These are phyloP conservation scores for Cryptotermes secundus DNA, from an alignment of 1,140 invertebrate genomes.

Conservation along the genomic window DNA sequence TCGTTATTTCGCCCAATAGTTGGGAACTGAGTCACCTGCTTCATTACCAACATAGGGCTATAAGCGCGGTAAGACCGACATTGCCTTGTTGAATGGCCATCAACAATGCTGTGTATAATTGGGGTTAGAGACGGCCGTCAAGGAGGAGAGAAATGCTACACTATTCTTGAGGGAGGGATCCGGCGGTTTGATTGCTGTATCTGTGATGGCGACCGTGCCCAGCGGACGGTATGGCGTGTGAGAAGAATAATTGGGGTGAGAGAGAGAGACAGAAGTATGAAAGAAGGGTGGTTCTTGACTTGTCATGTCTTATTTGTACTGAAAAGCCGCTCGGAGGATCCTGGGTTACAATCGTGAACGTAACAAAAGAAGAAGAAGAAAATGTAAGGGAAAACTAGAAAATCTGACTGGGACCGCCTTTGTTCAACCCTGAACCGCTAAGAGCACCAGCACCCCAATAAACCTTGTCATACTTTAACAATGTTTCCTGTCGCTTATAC, in stretches of 20 bases:
- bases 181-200: neutral
- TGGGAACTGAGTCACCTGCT: neutral
- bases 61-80: neutral
- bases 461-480: neutral
- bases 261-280: no score
- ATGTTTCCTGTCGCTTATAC: neutral
- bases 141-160: neutral
- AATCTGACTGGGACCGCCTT: neutral
- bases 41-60: neutral
- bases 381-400: neutral
- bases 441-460: neutral
- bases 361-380: neutral
- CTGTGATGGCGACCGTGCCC: neutral
- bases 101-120: constrained; percentile 20
- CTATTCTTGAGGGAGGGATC: neutral
- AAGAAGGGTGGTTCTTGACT: constrained; percentile 20
- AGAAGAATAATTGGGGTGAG: neutral
- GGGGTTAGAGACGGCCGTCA: neutral
- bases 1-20: neutral
- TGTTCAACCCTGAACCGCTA: neutral
- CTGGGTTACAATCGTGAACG: neutral
- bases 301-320: constrained; percentile 27
- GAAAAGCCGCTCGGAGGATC: neutral
- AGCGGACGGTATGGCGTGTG: neutral
- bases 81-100: neutral